Evolutionary conservation across 2,888 invertebrate species (phyloP).

Genomic region (Aleiodes testaceus): DNA sequence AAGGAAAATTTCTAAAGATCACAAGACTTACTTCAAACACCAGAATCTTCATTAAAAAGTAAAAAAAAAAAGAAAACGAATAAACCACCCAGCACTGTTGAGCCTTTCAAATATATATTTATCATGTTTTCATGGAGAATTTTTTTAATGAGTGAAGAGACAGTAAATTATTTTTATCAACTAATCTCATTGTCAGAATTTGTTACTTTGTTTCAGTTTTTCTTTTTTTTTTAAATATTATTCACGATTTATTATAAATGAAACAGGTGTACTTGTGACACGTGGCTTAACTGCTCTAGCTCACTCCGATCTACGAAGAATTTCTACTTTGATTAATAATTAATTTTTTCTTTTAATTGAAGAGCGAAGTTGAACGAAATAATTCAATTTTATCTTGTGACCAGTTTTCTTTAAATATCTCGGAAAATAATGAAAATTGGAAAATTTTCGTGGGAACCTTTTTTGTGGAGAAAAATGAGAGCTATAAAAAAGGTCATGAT

Average conservation of each 20-base stretch:
- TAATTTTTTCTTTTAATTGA: too few relatives aligned
- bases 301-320: not conserved
- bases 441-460: not conserved
- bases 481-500: too few relatives aligned
- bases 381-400: too few relatives aligned
- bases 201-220: not conserved
- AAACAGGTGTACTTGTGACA: slow-evolving; percentile 24
- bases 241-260: slow-evolving; percentile 4
- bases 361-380: too few relatives aligned
- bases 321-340: not conserved
- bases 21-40: slow-evolving; percentile 35
- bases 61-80: not conserved
- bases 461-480: not conserved
- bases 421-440: not conserved
- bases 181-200: not conserved
- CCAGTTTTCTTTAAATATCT: too few relatives aligned
- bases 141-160: too few relatives aligned
- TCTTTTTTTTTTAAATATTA: slow-evolving; percentile 3
- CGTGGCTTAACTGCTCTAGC: not conserved
- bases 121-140: slow-evolving; percentile 4
- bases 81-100: slow-evolving; percentile 40
- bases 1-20: slow-evolving; percentile 1
- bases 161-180: not conserved
- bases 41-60: not conserved
- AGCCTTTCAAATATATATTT: slow-evolving; percentile 38